Percentiles rank a stretch among this genome's conserved stretches.
Conservation (phyloP, 2,888 invertebrate species). For the Xylocampa areola region DNA sequence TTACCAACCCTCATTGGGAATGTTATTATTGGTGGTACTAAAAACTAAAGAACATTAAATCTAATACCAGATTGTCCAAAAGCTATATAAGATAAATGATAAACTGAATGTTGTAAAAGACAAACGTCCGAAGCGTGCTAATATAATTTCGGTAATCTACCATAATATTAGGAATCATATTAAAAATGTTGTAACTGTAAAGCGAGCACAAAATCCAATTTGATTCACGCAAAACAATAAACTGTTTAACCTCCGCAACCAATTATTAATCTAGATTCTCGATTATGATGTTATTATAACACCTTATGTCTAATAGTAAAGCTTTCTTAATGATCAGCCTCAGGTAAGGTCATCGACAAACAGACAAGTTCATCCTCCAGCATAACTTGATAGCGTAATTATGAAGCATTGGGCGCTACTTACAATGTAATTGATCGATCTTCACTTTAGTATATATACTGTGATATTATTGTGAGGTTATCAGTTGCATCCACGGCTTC, state of each 20-base stretch:
- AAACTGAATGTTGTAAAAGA: too few species aligned
- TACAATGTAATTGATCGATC: slow-evolving; percentile 78
- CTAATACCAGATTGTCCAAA: too few species aligned
- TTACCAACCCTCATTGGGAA: too few species aligned
- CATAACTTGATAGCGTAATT: slow-evolving; percentile 73
- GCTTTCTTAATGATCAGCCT: slow-evolving; percentile 5
- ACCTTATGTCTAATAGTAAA: neutral
- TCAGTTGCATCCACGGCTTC: slow-evolving; percentile 74
- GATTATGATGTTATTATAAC: neutral
- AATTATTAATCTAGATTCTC: too few species aligned
- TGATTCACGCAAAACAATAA: neutral
- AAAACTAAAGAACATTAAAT: too few species aligned
- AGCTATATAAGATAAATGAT: too few species aligned
- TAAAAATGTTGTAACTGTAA: too few species aligned
- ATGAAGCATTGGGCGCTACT: slow-evolving; percentile 76
- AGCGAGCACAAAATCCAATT: neutral
- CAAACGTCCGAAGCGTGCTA: too few species aligned
- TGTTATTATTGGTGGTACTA: too few species aligned
- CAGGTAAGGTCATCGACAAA: slow-evolving; percentile 60
- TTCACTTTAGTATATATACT: slow-evolving; percentile 80
- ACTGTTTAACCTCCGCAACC: neutral
- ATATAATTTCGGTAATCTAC: too few species aligned
- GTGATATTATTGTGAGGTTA: slow-evolving; percentile 69
- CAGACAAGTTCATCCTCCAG: slow-evolving; percentile 76
- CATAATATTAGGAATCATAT: too few species aligned